Base-by-base conservation (phyloP, 1,140 invertebrate genomes). In the Lordiphosa stackelbergi region DNA sequence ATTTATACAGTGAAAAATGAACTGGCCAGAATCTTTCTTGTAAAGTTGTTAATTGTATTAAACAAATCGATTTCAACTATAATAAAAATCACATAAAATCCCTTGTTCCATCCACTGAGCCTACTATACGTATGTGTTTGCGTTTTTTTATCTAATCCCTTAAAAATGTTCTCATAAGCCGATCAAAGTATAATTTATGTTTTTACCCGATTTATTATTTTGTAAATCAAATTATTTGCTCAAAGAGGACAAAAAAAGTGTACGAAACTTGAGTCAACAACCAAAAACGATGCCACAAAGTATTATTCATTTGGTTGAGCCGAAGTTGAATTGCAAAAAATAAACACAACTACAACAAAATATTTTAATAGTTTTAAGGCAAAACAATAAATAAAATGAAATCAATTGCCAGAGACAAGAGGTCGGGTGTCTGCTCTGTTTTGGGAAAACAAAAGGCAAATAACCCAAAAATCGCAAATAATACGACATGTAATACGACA, bases 321-420 rank as follows among this genome's bases (percentile, higher is more conserved):
- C 28, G 22, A 24, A 60, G 62, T 31, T 53, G 43, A 66, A 62
- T 56, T 64, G 56, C 54, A 60, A 64, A 66, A 61, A 46, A 78
- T 69, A 70, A 74, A 46, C 9, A 12, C 24, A 45, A 7, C 22
- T 12, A 31, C 43, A 45, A 45, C 24, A 45, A 45, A 7, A 73
- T 85, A 78, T 85, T 85, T 85, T 85, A 85, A 85, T 85, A 85
- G 83, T 78, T 83, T 78, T 78, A 85, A 69, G 73, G 43, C 71
- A 75, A 73, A 84, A 79, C 84, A 73, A 77, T 83, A 85, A 86
- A 84, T 86, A 86, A 75, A 75, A 66, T 53, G 73, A 81, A 85
- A 85, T 85, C 73, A 85, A 85, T 74, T 72, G 66, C 58, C 43
- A 42, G 35, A 35, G 22, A 36, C 53, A 61, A 13, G n/a, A 37